Evolutionary conservation across 2,888 invertebrate species (phyloP), one percentile per base, ranked within the genome.

Genomic region (Macrophya annulata): DNA sequence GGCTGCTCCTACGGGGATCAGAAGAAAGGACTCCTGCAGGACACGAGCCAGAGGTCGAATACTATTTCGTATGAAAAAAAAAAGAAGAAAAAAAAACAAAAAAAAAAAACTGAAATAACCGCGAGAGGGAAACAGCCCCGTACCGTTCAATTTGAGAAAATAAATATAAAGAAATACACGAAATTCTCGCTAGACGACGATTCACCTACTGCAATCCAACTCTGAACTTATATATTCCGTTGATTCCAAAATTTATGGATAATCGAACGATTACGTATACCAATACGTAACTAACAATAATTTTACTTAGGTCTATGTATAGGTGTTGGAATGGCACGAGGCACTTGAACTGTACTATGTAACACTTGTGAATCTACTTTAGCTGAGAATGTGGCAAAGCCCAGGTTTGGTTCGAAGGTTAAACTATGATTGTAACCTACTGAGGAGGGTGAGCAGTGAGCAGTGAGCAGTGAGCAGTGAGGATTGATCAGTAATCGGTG

Each of bases 1-100:
- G 95, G 95, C 89, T 93, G 94, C 91, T 95, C 95, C 95, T 95
- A 92, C 86, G 90, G 89, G 91, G 89, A 90, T 89, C 91, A 92
- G 90, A 92, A 92, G 91, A 90, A 83, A 81, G 81, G 83, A 83
- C 65, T 68, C 83, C 83, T 65, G 71, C 45, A 71, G 68, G 83
- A 71, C 55, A 55, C 62, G 48, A 81, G 43, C 62, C 37, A 37
- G 17, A 43, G 45, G 45, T 45, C 21, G 74, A 45, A 74, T 25
- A 45, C 74, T 21, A 45, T 9, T 37, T 45, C 45, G 45, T 6
- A 31, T 1, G 3, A 31, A 31, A 31, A 31, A 31, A 31, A 74
- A 45, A n/a, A 21, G 31, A 31, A 31, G 3, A 31, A 31, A 31
- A 31, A 74, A 45, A n/a, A 21, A n/a, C n/a, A 3, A 31, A 31